A percentile compares a stretch with the other conserved stretches of the same genome.
Evolutionary conservation across 2,113 vertebrate species (phyloP).

Genomic region (cat (Felis catus)): F.catus_Fca126_mat1.0 CM031419.1:67815001-67815500

Average conservation of each 20-base stretch:
- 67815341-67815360: neutral
- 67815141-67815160: neutral
- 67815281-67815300: neutral
- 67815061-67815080: neutral
- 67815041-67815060: neutral
- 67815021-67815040: neutral
- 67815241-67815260: neutral
- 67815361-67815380: neutral
- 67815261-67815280: neutral
- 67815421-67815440: neutral
- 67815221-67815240: neutral
- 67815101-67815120: neutral
- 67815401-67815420: neutral
- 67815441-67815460: neutral
- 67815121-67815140: neutral
- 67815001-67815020: slow-evolving; percentile 3
- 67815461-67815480: neutral
- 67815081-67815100: neutral
- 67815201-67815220: neutral
- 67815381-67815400: neutral
- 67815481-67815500: neutral
- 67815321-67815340: neutral
- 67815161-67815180: neutral
- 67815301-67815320: neutral
- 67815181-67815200: neutral